Evolutionary conservation across 2,797 vertebrate genomes (phyloP).

Genomic region (Acomys russatus): DNA sequence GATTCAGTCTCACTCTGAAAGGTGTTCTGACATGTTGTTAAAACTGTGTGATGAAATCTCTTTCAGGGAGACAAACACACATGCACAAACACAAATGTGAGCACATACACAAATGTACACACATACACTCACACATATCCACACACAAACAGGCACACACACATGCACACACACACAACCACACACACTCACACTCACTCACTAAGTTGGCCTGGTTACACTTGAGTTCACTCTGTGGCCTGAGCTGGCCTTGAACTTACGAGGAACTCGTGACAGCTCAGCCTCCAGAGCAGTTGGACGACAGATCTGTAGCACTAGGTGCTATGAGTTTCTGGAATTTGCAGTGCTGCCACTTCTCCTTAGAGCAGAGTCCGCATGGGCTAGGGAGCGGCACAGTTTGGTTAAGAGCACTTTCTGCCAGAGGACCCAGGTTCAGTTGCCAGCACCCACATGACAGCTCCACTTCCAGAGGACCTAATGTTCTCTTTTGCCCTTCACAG

Average conservation of each 20-base stretch:
- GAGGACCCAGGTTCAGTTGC: background rate
- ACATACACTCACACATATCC: background rate
- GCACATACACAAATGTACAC: background rate
- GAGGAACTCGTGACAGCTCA: background rate
- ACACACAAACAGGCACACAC: rapidly evolving
- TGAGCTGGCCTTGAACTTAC: background rate
- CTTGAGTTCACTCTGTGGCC: background rate
- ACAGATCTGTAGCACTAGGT: background rate
- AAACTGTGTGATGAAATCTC: background rate
- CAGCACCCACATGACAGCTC: background rate
- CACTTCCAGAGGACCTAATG: background rate
- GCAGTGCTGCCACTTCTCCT: background rate
- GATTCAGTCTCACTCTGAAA: background rate
- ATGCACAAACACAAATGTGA: rapidly evolving
- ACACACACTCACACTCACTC: background rate
- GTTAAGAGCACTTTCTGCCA: background rate
- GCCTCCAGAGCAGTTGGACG: background rate
- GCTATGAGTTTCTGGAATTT: background rate
- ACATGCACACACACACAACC: background rate
- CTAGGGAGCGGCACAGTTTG: background rate
- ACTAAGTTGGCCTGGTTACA: background rate
- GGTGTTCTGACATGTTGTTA: background rate
- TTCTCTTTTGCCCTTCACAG: background rate
- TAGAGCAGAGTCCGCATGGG: background rate
- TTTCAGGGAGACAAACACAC: background rate